Conservation (phyloP, 2,113 vertebrate genomes). For the Recurvirostra avosetta region DNA sequence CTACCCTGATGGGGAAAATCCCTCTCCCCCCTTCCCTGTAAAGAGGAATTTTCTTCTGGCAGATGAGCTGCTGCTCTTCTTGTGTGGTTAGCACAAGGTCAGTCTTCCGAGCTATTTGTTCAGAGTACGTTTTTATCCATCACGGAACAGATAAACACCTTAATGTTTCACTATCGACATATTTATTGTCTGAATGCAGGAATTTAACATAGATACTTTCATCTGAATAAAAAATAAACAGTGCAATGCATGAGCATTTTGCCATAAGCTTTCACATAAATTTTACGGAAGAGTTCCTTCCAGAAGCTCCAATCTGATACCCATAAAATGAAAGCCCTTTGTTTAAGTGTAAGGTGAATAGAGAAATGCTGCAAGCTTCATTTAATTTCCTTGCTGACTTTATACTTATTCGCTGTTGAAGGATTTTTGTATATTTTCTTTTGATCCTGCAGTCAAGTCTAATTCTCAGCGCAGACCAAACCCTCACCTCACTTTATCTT, state of each 20-base stretch:
- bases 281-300: not conserved
- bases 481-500: not conserved
- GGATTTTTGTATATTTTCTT: conserved; percentile 17
- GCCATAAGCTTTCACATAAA: not conserved
- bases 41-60: not conserved
- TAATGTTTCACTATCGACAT: not conserved
- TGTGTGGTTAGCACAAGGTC: not conserved
- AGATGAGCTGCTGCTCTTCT: not conserved
- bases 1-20: not conserved
- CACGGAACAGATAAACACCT: not conserved
- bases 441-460: not conserved
- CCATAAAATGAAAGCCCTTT: not conserved
- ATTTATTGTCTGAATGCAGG: not conserved
- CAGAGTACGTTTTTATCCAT: not conserved
- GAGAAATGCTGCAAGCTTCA: not conserved
- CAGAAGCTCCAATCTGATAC: not conserved
- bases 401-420: not conserved
- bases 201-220: not conserved
- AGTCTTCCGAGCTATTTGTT: not conserved
- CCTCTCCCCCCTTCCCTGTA: not conserved
- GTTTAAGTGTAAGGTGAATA: not conserved
- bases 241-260: not conserved
- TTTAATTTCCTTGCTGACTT: conserved; percentile 36
- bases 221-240: not conserved
- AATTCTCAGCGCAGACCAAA: not conserved